Percentiles rank a stretch among this genome's conserved stretches.
These are phyloP conservation scores for Enchytraeus crypticus DNA, from an alignment of 2,888 invertebrate genomes.

Conservation along the genomic window DNA sequence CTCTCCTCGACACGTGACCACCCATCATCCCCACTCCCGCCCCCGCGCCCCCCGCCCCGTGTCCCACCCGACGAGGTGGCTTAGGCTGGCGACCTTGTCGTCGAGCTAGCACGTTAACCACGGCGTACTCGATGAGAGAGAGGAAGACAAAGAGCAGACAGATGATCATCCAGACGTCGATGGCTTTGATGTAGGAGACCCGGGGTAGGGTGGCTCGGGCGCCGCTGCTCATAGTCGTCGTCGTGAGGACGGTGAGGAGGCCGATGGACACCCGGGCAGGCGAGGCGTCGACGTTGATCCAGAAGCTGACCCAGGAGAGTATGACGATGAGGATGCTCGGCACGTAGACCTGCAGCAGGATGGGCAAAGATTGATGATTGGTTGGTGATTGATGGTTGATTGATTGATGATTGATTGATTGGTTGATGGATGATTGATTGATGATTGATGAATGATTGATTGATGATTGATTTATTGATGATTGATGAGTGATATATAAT, in stretches of 20 bases:
- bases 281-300: slow-evolving; percentile 75
- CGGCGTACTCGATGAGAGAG: slow-evolving; percentile 21
- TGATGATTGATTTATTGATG: no score
- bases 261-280: slow-evolving; percentile 80
- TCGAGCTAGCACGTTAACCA: slow-evolving; percentile 20
- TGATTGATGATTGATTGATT: no score
- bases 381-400: no score
- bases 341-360: slow-evolving; percentile 29
- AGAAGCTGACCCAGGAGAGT: slow-evolving; percentile 94
- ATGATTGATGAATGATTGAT: no score
- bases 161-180: slow-evolving; percentile 23
- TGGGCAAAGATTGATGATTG: no score
- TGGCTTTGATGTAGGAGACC: slow-evolving; percentile 24
- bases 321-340: slow-evolving; percentile 59
- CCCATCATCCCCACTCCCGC: background rate
- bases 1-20: slow-evolving; percentile 1
- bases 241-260: slow-evolving; percentile 40
- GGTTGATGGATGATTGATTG: no score
- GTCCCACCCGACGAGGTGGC: slow-evolving; percentile 4
- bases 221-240: slow-evolving; percentile 22
- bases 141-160: slow-evolving; percentile 23
- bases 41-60: background rate
- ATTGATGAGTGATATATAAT: no score
- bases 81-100: slow-evolving; percentile 16
- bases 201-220: slow-evolving; percentile 20